phyloP scores from a whole-genome alignment of 2,113 vertebrate species.

The Callionymus lyra region DNA sequence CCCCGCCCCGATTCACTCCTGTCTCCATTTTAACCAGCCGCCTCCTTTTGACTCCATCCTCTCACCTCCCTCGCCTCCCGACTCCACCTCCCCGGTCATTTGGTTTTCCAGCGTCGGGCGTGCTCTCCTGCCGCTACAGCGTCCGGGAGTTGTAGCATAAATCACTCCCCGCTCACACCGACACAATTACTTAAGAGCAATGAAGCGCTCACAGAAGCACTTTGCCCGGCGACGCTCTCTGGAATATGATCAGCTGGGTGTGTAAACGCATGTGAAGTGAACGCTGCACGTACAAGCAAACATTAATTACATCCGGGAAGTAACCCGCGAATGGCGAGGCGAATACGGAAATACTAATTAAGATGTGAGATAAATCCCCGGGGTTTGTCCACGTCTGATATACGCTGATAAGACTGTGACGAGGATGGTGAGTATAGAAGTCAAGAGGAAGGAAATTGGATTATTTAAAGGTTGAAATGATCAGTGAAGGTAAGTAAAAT shows the following conservation, averaged over 20 bases:
- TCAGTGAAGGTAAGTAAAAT: too few species aligned
- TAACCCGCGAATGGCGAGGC: too few species aligned
- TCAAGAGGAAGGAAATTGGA: too few species aligned
- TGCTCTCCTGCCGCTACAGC: constrained; percentile 24
- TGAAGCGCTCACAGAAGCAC: constrained; percentile 11
- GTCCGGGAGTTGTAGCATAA: constrained; percentile 30
- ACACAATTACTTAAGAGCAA: constrained; percentile 44
- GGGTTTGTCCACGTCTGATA: too few species aligned
- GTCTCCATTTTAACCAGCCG: constrained; percentile 10
- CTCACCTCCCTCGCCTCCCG: constrained; percentile 10
- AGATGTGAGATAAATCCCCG: too few species aligned
- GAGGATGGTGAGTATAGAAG: too few species aligned
- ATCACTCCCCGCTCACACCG: constrained; percentile 30
- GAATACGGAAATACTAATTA: too few species aligned
- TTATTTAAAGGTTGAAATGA: too few species aligned
- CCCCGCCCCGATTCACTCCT: constrained; percentile 13
- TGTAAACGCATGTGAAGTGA: neutral
- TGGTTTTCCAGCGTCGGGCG: too few species aligned
- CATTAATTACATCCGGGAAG: too few species aligned
- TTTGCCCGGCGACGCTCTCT: constrained; percentile 1
- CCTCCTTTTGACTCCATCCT: constrained; percentile 12
- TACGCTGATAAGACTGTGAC: too few species aligned
- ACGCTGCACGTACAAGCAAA: neutral
- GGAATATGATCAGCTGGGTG: neutral
- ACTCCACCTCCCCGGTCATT: constrained; percentile 19